Evolutionary conservation across 2,797 vertebrate genomes (phyloP).

Genomic region (Anas flavirostris): DNA sequence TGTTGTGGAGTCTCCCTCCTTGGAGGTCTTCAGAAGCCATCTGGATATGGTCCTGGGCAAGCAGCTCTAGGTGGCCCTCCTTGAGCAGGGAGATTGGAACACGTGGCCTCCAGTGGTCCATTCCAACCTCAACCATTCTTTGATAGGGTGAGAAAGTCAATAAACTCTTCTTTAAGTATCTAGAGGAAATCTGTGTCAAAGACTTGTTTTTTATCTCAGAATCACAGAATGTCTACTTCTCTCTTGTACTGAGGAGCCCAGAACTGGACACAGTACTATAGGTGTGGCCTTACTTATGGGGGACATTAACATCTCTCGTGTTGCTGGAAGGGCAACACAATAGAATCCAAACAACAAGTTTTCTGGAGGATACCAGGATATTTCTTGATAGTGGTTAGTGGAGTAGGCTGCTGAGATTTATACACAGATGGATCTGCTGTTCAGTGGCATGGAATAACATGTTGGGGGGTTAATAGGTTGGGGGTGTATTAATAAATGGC

Average conservation of each 20-base stretch:
- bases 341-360: neutral
- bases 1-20: neutral
- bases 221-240: neutral
- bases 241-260: neutral
- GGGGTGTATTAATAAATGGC: neutral
- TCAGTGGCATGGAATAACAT: neutral
- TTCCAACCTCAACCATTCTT: neutral
- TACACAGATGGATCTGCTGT: neutral
- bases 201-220: neutral
- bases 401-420: neutral
- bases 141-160: neutral
- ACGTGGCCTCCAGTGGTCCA: neutral
- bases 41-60: neutral
- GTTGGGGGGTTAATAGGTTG: neutral
- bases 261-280: neutral
- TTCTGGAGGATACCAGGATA: neutral
- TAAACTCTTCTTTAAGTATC: neutral
- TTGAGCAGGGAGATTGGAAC: neutral
- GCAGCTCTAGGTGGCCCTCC: neutral
- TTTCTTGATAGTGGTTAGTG: neutral
- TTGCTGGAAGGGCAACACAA: neutral
- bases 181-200: neutral
- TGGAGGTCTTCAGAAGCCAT: neutral
- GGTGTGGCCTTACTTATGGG: neutral
- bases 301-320: neutral